Base-by-base conservation (phyloP, 1,140 invertebrate species). In the Orius insidiosus region DNA sequence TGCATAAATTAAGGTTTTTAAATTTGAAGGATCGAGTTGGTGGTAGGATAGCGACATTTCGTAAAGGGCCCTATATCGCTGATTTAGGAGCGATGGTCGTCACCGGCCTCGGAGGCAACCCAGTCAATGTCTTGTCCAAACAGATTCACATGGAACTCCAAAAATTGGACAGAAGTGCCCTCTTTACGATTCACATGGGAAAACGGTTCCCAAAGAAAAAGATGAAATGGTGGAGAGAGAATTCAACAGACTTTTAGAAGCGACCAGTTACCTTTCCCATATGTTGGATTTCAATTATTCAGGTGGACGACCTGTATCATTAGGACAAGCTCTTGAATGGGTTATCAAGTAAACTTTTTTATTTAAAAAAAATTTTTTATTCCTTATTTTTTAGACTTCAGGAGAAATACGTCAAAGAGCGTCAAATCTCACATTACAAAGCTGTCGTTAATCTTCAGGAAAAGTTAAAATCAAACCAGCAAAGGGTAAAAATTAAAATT, bases 211-310 rank as follows among this genome's bases (percentile, higher is more conserved):
- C 34, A 94, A 95, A 68, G 88, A 96, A 60, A n/a, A 95, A 62
- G 92, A 96, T 70, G 90, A 96, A 68, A 92, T 96, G 79, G 90
- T 88, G 50, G 94, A 98, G 65, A 69, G 86, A 52, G 94, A 98
- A 66, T 98, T 98, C 58, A 98, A 98, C 65, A 72, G 90, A 51
- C 67, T 98, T 24, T 64, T 98, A 11, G 93, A 97, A 65, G 90
- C 93, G 3, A 96, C 93, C 2, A 92, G 89, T 48, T 97, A 95
- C 63, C 64, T 98, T 31, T 95, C 90, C 1, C 90, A 98, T 66
- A 85, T 90, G 56, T 69, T 97, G 41, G 90, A 96, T 65, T 92
- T 97, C 59, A 97, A 95, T 65, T 88, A 89, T 59, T 78, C 76
- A 53, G 76, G 76, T 15, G 76, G 78, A 54, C 76, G 74, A 52